Evolutionary conservation across 2,113 vertebrate genomes (phyloP).

Genomic region (Peucedramus taeniatus): DNA sequence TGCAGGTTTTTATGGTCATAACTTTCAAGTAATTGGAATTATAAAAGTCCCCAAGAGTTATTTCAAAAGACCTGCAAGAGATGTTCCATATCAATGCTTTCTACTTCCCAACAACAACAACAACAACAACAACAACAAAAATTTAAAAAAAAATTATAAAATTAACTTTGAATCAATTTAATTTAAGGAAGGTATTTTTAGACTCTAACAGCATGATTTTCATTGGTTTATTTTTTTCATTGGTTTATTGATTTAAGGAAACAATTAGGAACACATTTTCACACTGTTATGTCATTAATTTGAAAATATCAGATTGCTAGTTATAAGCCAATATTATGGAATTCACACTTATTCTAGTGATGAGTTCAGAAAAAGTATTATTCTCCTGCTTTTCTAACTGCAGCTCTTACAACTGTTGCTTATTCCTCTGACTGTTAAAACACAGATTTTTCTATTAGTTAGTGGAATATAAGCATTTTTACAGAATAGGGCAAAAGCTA

Average conservation of each 20-base stretch:
- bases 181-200: neutral
- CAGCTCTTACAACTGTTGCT: neutral
- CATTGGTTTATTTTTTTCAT: neutral
- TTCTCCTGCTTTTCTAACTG: neutral
- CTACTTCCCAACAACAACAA: neutral
- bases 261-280: neutral
- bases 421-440: neutral
- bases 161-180: neutral
- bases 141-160: neutral
- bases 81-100: neutral
- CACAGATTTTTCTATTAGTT: neutral
- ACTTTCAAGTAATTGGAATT: neutral
- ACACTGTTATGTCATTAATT: neutral
- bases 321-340: neutral
- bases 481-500: neutral
- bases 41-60: neutral
- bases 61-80: neutral
- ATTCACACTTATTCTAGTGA: neutral
- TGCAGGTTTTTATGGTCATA: neutral
- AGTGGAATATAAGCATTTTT: neutral
- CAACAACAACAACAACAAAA: neutral
- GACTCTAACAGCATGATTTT: neutral
- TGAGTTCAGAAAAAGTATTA: neutral
- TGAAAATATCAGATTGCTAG: neutral
- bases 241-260: neutral